Conservation (phyloP, 2,113 vertebrate species). For the Leptodactylus fuscus region DNA sequence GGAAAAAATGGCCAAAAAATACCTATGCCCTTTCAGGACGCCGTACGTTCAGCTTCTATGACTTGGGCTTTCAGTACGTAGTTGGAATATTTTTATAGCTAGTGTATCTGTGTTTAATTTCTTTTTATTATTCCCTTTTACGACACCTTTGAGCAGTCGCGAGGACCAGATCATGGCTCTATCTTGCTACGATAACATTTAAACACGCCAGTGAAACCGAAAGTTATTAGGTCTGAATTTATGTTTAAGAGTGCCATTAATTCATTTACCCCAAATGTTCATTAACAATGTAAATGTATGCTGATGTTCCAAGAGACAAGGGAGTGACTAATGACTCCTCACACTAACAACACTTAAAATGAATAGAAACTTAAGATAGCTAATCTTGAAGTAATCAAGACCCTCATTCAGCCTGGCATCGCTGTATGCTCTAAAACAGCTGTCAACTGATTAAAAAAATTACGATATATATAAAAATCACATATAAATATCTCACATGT, state of each 20-base stretch:
- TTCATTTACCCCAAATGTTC: slow-evolving; percentile 93
- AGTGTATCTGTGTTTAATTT: not conserved
- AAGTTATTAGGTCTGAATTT: slow-evolving; percentile 88
- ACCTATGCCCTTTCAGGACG: too few species aligned
- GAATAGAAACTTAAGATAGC: slow-evolving; percentile 88
- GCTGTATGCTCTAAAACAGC: slow-evolving; percentile 88
- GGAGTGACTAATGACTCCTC: slow-evolving; percentile 90
- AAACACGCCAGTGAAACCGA: slow-evolving; percentile 84
- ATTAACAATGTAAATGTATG: slow-evolving; percentile 98
- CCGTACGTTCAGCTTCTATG: not conserved
- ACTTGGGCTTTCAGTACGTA: not conserved
- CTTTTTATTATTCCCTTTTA: slow-evolving; percentile 64
- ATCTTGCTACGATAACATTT: slow-evolving; percentile 75
- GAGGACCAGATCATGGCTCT: slow-evolving; percentile 75
- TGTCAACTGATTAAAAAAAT: slow-evolving; percentile 85
- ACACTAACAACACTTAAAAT: slow-evolving; percentile 87
- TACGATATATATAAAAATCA: slow-evolving; percentile 84
- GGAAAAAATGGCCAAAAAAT: too few species aligned
- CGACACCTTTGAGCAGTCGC: slow-evolving; percentile 77
- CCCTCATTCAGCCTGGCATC: slow-evolving; percentile 86
- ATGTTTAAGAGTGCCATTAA: slow-evolving; percentile 92
- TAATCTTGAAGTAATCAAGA: slow-evolving; percentile 92
- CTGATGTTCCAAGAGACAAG: slow-evolving; percentile 89
- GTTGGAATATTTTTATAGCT: not conserved
- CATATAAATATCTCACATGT: slow-evolving; percentile 67